Percentiles rank a stretch among this genome's conserved stretches.
These are phyloP conservation scores for Lanius collurio DNA, from an alignment of 2,113 vertebrate species.

Conservation along the genomic window DNA sequence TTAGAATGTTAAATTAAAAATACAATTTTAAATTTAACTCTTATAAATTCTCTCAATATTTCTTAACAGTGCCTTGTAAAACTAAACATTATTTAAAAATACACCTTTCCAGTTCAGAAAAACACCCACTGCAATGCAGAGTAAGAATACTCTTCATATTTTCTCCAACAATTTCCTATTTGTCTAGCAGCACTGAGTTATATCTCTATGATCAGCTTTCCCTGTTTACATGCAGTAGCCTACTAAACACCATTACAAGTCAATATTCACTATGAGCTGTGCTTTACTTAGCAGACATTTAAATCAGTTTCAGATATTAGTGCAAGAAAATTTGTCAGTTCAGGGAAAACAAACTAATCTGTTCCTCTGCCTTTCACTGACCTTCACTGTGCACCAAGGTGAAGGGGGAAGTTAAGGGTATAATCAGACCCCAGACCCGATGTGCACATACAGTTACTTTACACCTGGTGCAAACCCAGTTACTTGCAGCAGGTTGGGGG, in stretches of 20 bases:
- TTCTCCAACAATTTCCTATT: background rate
- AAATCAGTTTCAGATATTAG: background rate
- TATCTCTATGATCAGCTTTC: background rate
- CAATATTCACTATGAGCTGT: background rate
- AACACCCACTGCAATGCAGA: background rate
- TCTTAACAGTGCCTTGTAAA: background rate
- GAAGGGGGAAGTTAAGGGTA: background rate
- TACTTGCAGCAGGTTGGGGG: background rate
- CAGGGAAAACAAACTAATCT: background rate
- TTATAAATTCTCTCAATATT: background rate
- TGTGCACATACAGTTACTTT: background rate
- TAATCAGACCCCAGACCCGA: accelerated
- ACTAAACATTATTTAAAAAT: background rate
- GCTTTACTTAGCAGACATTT: background rate
- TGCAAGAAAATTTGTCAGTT: background rate
- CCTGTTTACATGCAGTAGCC: background rate
- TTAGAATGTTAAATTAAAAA: background rate
- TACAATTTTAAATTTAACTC: background rate
- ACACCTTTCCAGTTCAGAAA: conserved; percentile 10
- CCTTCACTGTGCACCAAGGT: background rate
- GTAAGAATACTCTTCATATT: background rate
- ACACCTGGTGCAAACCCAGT: background rate
- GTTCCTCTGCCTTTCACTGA: background rate
- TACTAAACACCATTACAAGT: background rate
- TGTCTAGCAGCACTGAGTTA: background rate